Percentiles rank a stretch among this genome's conserved stretches.
These are phyloP conservation scores for Sigmodon hispidus DNA, from an alignment of 2,113 vertebrate genomes.

Conservation along the genomic window DNA sequence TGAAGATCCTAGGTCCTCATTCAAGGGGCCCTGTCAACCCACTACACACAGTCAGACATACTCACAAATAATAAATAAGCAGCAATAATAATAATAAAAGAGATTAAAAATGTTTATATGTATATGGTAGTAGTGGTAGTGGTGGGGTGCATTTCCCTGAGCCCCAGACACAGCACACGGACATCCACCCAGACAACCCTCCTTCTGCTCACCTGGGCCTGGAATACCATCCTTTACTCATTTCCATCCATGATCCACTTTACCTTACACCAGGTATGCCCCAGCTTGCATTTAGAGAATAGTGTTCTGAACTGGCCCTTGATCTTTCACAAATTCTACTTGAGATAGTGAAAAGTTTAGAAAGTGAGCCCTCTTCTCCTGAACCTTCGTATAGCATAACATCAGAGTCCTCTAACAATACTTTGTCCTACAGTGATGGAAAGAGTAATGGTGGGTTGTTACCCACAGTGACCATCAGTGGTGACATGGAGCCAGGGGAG, in stretches of 20 bases:
- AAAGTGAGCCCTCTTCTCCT: background rate
- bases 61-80: background rate
- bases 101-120: background rate
- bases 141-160: background rate
- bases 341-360: background rate
- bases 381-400: too few species aligned
- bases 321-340: background rate
- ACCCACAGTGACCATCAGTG: accelerated
- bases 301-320: background rate
- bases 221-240: too few species aligned
- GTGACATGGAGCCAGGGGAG: background rate
- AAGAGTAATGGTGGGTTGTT: too few species aligned
- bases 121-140: background rate
- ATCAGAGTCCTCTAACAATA: background rate
- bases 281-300: background rate
- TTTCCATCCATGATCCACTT: background rate
- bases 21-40: background rate
- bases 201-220: background rate
- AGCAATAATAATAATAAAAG: background rate
- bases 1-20: background rate
- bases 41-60: background rate
- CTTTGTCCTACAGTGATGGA: background rate
- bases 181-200: background rate
- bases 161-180: too few species aligned
- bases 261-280: background rate